These are phyloP conservation scores for Eriosoma lanigerum DNA, from an alignment of 1,140 invertebrate genomes.

Conservation along the genomic window DNA sequence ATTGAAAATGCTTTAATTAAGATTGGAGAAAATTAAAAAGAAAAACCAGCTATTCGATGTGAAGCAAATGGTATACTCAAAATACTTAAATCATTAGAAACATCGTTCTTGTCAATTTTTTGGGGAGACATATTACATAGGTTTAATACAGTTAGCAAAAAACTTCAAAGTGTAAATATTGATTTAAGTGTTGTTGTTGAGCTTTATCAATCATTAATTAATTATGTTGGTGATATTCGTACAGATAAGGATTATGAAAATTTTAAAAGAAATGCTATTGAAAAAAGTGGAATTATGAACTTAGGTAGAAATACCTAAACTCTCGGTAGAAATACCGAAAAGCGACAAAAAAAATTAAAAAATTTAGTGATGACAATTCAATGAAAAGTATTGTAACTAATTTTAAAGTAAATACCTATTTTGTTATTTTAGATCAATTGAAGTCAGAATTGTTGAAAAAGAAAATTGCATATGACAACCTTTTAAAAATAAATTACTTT, in stretches of 20 bases:
- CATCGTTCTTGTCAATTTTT: neutral
- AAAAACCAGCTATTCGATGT: conserved; percentile 11
- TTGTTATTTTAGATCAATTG: neutral
- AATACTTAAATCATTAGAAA: neutral
- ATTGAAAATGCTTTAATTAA: neutral
- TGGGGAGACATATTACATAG: conserved; percentile 7
- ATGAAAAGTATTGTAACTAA: neutral
- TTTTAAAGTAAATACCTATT: neutral
- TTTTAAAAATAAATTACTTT: neutral
- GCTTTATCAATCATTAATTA: no score
- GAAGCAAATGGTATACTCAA: neutral
- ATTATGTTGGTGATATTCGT: no score
- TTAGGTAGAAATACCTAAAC: no score
- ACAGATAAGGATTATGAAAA: no score
- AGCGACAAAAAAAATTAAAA: no score
- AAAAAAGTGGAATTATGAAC: no score
- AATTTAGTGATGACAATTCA: no score
- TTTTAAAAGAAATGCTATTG: no score
- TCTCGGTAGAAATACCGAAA: no score
- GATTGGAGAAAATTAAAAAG: neutral
- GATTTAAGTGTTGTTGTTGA: neutral
- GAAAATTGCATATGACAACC: neutral
- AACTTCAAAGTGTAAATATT: neutral
- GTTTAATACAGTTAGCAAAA: neutral
- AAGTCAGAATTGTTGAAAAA: neutral